A percentile compares a stretch with the other conserved stretches of the same genome.
These are phyloP conservation scores for Zophobas atratus DNA, from an alignment of 1,140 invertebrate genomes.

Conservation along the genomic window DNA sequence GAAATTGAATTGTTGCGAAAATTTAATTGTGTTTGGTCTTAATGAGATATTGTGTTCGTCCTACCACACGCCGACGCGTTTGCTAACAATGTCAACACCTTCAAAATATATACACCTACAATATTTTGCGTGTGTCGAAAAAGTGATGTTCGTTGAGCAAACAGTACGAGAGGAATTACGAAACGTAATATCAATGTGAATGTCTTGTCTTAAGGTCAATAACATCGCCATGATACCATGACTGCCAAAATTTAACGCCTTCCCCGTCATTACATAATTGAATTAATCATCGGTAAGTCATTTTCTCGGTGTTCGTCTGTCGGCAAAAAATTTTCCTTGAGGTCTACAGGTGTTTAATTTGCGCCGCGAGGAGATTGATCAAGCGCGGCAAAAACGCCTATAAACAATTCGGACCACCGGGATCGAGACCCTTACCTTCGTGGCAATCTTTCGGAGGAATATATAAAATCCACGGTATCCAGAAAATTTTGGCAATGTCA, in stretches of 20 bases:
- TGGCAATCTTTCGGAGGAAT: conserved; percentile 58
- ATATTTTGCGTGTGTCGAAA: neutral
- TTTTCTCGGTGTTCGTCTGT: neutral
- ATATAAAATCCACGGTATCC: conserved; percentile 63
- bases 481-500: conserved; percentile 60
- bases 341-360: conserved; percentile 25
- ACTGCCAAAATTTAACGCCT: conserved; percentile 34
- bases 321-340: conserved; percentile 20
- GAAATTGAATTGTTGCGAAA: neutral
- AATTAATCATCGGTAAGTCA: conserved; percentile 17
- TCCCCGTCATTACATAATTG: conserved; percentile 21
- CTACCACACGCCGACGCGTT: conserved; percentile 2
- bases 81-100: conserved; percentile 1
- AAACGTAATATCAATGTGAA: conserved; percentile 33
- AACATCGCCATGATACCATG: conserved; percentile 34
- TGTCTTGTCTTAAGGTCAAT: conserved; percentile 31
- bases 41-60: neutral
- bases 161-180: conserved; percentile 1
- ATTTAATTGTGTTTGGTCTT: conserved; percentile 1
- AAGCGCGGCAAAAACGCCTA: conserved; percentile 12
- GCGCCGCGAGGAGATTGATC: conserved; percentile 9
- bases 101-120: conserved; percentile 18
- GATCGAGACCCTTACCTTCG: conserved; percentile 51
- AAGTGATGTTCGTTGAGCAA: neutral
- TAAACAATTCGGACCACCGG: neutral